Evolutionary conservation across 2,113 vertebrate genomes (phyloP).

Genomic region (Orcinus orca): DNA sequence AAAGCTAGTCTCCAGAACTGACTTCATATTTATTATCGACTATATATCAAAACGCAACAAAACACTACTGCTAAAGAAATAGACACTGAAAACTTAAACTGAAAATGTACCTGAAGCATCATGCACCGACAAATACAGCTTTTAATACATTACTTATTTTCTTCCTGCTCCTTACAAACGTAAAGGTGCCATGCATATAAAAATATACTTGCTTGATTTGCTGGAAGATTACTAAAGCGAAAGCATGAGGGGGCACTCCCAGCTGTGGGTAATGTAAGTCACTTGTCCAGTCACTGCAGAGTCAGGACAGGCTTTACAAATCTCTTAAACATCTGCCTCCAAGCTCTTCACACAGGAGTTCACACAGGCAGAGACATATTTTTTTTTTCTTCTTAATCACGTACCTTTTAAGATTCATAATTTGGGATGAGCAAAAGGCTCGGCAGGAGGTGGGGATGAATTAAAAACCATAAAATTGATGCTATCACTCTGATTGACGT

Average conservation of each 20-base stretch:
- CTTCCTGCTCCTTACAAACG: background rate
- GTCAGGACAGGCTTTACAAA: slow-evolving; percentile 16
- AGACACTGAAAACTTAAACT: slow-evolving; percentile 11
- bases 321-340: background rate
- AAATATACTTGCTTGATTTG: background rate
- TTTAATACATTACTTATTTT: slow-evolving; percentile 39
- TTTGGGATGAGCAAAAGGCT: slow-evolving; percentile 88
- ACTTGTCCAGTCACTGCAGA: background rate
- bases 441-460: slow-evolving; percentile 87
- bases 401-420: slow-evolving; percentile 87
- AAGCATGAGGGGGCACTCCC: background rate
- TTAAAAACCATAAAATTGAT: slow-evolving; percentile 89
- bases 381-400: slow-evolving; percentile 86
- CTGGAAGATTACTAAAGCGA: background rate
- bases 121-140: background rate
- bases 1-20: background rate
- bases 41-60: slow-evolving; percentile 17
- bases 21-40: background rate
- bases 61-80: background rate
- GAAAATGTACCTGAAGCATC: background rate
- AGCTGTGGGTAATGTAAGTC: background rate
- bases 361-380: slow-evolving; percentile 77
- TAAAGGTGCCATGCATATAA: background rate
- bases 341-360: slow-evolving; percentile 43
- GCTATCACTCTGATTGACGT: slow-evolving; percentile 88